Evolutionary conservation across 2,113 vertebrate species (phyloP).

Genomic region (Etia nguti): DNA sequence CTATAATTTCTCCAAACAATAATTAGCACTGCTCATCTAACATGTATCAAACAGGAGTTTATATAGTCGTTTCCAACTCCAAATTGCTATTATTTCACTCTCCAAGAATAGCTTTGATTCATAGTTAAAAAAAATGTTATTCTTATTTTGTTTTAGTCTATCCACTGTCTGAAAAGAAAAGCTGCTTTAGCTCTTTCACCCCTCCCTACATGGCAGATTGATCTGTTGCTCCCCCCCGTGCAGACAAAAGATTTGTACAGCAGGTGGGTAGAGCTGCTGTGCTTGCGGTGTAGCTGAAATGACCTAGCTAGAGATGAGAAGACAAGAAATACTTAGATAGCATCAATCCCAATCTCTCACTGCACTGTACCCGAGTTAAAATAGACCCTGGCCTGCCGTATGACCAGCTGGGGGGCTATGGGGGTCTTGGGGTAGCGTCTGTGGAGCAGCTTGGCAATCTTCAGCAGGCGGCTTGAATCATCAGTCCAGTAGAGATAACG

Average conservation of each 20-base stretch:
- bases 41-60: background rate
- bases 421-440: slow-evolving; percentile 67
- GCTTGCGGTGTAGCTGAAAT: background rate
- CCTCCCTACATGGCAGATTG: background rate
- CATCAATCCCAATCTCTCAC: background rate
- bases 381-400: slow-evolving; percentile 86
- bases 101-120: background rate
- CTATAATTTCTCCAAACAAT: background rate
- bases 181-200: background rate
- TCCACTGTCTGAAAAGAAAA: background rate
- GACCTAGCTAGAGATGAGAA: background rate
- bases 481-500: slow-evolving; percentile 88
- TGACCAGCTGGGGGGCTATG: slow-evolving; percentile 87
- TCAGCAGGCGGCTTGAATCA: slow-evolving; percentile 77
- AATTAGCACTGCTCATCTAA: background rate
- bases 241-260: background rate
- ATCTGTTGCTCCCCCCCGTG: background rate
- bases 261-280: background rate
- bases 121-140: background rate
- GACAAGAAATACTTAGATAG: background rate
- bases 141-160: background rate
- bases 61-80: background rate
- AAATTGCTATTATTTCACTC: background rate
- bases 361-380: slow-evolving; percentile 77
- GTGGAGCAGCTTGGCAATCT: slow-evolving; percentile 80